phyloP scores from a whole-genome alignment of 2,888 invertebrate species.

The Volucella inflata region DNA sequence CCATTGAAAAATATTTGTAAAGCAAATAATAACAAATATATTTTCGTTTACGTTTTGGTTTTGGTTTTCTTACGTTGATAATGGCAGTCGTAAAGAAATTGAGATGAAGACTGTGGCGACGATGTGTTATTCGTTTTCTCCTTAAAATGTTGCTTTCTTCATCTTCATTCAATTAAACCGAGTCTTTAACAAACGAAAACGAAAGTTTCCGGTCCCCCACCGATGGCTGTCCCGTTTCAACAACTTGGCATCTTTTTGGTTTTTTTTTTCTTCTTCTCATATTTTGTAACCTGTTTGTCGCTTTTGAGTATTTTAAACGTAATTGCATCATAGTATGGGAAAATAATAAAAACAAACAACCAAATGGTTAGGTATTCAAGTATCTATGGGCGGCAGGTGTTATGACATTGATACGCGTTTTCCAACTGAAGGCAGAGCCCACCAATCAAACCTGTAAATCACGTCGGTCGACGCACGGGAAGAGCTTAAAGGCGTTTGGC shows the following conservation, averaged over 20 bases:
- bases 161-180: conserved; percentile 30
- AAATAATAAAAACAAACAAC: conserved; percentile 63
- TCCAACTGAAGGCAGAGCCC: not conserved
- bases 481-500: conserved; percentile 18
- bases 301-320: conserved; percentile 39
- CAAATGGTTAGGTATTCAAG: conserved; percentile 20
- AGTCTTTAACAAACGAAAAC: conserved; percentile 60
- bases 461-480: not conserved
- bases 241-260: no score
- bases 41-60: conserved; percentile 42
- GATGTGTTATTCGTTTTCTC: conserved; percentile 52
- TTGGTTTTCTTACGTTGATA: conserved; percentile 26
- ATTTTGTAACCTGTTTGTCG: conserved; percentile 47
- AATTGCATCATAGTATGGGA: conserved; percentile 65
- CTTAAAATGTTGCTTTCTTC: conserved; percentile 58
- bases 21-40: conserved; percentile 46
- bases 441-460: conserved; percentile 42
- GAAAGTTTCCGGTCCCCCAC: conserved; percentile 50
- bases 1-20: conserved; percentile 46
- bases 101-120: no score
- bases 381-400: conserved; percentile 15
- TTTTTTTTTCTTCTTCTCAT: no score
- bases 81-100: no score
- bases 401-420: conserved; percentile 55
- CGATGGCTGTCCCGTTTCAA: no score